Conservation (phyloP, 1,140 invertebrate genomes). For the Zeugodacus cucurbitae region DNA sequence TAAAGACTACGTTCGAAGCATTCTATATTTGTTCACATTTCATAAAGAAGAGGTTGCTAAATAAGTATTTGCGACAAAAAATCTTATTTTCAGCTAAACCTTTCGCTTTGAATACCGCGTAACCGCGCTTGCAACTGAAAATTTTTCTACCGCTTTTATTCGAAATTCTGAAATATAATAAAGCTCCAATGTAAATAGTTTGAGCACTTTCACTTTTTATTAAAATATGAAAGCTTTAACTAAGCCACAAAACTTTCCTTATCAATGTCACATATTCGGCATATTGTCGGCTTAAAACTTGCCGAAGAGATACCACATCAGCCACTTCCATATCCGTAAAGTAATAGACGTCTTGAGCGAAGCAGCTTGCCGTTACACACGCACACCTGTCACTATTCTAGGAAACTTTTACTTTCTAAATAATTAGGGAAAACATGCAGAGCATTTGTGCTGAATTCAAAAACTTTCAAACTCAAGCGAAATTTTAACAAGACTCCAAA, state of each 20-base stretch:
- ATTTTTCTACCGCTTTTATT: neutral
- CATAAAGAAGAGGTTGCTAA: too few species aligned
- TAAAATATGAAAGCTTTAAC: neutral
- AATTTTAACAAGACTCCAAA: neutral
- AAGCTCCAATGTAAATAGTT: neutral
- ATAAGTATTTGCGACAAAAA: too few species aligned
- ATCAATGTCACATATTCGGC: neutral
- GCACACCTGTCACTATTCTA: slow-evolving; percentile 12
- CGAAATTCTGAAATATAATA: neutral
- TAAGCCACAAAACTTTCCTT: neutral
- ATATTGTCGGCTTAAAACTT: neutral
- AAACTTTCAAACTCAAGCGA: neutral
- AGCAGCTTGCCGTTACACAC: neutral
- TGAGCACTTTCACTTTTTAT: neutral
- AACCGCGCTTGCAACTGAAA: too few species aligned
- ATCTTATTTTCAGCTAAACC: too few species aligned
- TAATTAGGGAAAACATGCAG: slow-evolving; percentile 19
- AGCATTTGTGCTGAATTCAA: slow-evolving; percentile 14
- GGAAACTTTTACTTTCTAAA: neutral
- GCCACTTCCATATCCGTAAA: neutral
- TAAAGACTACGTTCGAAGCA: too few species aligned
- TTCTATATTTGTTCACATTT: too few species aligned
- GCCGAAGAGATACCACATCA: neutral
- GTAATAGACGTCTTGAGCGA: neutral
- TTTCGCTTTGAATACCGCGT: too few species aligned